Evolutionary conservation across 2,888 invertebrate species (phyloP).

Genomic region (Halocaridina rubra): DNA sequence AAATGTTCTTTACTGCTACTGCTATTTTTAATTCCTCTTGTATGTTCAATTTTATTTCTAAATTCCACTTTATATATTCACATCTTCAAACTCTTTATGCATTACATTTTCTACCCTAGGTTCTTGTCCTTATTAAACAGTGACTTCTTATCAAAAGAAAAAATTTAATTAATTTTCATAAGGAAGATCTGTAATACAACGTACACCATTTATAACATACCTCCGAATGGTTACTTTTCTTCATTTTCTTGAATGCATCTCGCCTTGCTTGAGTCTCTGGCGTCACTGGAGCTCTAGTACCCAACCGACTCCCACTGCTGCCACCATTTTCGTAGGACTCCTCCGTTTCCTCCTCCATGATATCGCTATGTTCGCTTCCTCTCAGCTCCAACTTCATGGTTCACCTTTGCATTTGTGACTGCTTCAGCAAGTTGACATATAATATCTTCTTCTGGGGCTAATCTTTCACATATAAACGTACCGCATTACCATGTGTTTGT

Average conservation of each 20-base stretch:
- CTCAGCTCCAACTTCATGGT: constrained; percentile 28
- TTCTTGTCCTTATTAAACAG: too few species aligned
- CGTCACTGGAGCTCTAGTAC: background rate
- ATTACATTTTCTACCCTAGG: too few species aligned
- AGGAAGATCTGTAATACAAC: too few species aligned
- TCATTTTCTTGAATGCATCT: constrained; percentile 44
- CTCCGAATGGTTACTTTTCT: constrained; percentile 6
- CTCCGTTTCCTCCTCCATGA: constrained; percentile 12
- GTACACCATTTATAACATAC: too few species aligned
- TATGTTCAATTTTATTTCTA: too few species aligned
- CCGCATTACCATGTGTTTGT: background rate
- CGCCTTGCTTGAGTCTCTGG: constrained; percentile 19
- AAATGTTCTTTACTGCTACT: too few species aligned
- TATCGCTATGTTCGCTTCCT: constrained; percentile 14
- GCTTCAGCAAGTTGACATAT: background rate
- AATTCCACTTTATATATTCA: too few species aligned
- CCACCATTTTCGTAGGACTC: background rate
- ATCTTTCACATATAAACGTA: background rate
- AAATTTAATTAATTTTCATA: too few species aligned
- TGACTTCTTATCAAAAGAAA: too few species aligned
- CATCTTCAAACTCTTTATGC: too few species aligned
- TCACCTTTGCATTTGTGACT: background rate
- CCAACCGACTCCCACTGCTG: background rate
- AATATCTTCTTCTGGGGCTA: background rate
- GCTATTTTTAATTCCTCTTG: too few species aligned